Base-by-base conservation (phyloP, 2,888 invertebrate genomes). In the Galerucella pusilla region DNA sequence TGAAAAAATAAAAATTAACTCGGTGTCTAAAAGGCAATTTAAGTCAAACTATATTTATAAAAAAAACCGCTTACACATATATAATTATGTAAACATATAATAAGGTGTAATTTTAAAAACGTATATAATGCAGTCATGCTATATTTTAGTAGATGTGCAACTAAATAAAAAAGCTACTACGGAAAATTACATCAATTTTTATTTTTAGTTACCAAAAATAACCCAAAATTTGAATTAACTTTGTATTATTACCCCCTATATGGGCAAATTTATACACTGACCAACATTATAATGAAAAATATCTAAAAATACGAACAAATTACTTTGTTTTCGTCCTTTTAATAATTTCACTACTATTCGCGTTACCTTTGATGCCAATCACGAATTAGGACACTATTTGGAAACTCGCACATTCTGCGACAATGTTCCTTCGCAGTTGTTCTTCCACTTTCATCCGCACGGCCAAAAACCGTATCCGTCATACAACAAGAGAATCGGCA, bases 381-480 rank as follows among this genome's bases (percentile, higher is more conserved):
- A 42, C 63, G 42, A 28, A 42, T 63, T 45, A 16, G n/a, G 64
- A 42, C 11, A 63, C 63, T 63, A 14, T 7, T 14, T n/a, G 28
- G 16, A 20, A 42, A 65, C 42, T 42, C 46, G 16, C 46, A 45
- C 64, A 46, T 46, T 16, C 61, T 61, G 64, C 64, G 45, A 42
- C 46, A 45, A 14, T 45, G 61, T 61, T 14, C 46, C 46, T 65
- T 28, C 28, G 46, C 64, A 45, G 25, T 20, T 61, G 61, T 35
- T 61, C 46, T 65, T 65, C 45, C 64, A 42, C 46, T 65, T 12
- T 42, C 46, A 11, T 46, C 20, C 64, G 64, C 46, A 65, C 46
- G 20, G 46, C 64, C 64, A 65, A 65, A 65, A 65, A 45, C 45
- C 64, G 64, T 46, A 65, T 16, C 16, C 42, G 2, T 20, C 64